Evolutionary conservation across 2,888 invertebrate species (phyloP), one percentile per base, ranked within the genome.

Genomic region (Xylophagus ater): DNA sequence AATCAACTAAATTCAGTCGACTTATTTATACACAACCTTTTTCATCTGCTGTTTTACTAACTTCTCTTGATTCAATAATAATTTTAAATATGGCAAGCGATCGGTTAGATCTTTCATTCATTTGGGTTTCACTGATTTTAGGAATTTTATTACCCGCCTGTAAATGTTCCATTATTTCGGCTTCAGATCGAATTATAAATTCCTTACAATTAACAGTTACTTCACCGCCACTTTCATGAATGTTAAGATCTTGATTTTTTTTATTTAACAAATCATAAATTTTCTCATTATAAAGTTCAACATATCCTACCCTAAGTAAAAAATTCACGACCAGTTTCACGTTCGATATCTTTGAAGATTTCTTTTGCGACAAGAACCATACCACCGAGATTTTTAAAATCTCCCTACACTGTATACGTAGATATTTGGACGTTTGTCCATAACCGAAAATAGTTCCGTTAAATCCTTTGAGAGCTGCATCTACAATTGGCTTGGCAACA

Each of bases 371-470:
- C 72, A 20, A 77, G 54, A 1, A 73, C 73, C 45, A 85, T 77
- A 18, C 87, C 73, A 4, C 87, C 87, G 2, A 71, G 74, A 6
- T 74, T 71, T 0, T 60, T 53, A 1, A 67, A 59, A 10, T 68
- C 70, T 1, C 87, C 87, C 51, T 78, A 70, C 76, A 85, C 81
- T 0, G 82, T 83, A 51, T 74, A 75, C 0, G 84, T 85, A n/a
- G n/a, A n/a, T n/a, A n/a, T 59, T 84, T 84, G 1, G 84, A 80
- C 8, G 87, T 87, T 60, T 87, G 87, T 8, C 87, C 87, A 57
- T 88, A 88, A 0, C 86, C 86, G 65, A 88, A 84, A 47, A 88
- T 75, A 0, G 87, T 86, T 2, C n/a, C n/a, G n/a, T n/a, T n/a
- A n/a, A n/a, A n/a, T n/a, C n/a, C n/a, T n/a, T n/a, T n/a, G n/a